Evolutionary conservation across 2,113 vertebrate species (phyloP), one percentile per base, ranked within the genome.

Genomic region (Abramis brama): DNA sequence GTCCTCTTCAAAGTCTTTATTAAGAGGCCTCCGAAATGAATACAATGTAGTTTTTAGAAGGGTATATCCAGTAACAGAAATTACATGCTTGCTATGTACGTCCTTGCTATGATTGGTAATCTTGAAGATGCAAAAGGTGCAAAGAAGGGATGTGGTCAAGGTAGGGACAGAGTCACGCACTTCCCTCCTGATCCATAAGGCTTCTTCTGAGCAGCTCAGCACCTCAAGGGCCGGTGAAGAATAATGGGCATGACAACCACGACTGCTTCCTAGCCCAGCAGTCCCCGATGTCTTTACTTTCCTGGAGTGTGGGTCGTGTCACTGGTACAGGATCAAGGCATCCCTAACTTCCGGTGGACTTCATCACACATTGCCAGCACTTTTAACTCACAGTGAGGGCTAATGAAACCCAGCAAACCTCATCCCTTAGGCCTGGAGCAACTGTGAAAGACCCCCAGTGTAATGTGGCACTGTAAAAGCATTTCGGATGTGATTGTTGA

Each of bases 361-460:
- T 73, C 21, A n/a, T 73, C 70, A 73, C 70, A 71, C 36, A n/a
- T 43, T 12, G 5, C 36, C 36, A 73, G 36, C 1, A 10, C 21
- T 73, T 21, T 43, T 73, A 73, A 43, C 70, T 73, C 36, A 4
- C 21, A 10, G 55, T 85, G 33, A 73, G 10, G 11, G 71, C 71
- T 13, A 47, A 74, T 77, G 85, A 90, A 86, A 55, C 60, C 27
- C 25, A 17, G 85, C 57, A 64, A 85, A 78, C 23, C 47, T 78
- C 43, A 74, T 59, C 60, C 55, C 84, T 57, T 52, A 47, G 64
- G 33, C 52, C 9, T 13, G 27, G 57, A 80, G 52, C 57, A 82
- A 60, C 52, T 82, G 23, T 39, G 19, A 71, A 11, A 76, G 47
- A 82, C 50, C 55, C 80, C 66, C 23, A 25, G 21, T 33, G 52